Evolutionary conservation across 1,140 invertebrate species (phyloP).

Genomic region (Bombyx mandarina): DNA sequence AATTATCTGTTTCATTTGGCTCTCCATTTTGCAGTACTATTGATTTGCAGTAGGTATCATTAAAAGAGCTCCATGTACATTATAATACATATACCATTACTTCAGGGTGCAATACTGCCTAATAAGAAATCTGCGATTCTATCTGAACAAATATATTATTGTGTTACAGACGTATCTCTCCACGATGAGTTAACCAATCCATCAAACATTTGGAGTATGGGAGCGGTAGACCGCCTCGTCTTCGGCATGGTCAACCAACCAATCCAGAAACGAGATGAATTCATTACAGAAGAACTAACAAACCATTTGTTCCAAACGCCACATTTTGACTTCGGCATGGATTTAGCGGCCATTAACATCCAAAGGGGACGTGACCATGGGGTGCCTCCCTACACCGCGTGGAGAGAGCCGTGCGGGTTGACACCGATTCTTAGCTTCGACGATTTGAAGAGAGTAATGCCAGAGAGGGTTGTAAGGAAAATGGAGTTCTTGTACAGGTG

Average conservation of each 20-base stretch:
- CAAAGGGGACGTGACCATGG: slow-evolving; percentile 93
- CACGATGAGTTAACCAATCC: slow-evolving; percentile 82
- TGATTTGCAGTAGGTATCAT: no score
- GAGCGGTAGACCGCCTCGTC: slow-evolving; percentile 84
- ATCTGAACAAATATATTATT: neutral
- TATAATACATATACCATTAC: no score
- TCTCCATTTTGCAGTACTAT: no score
- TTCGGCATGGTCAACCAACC: slow-evolving; percentile 84
- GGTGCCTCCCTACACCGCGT: slow-evolving; percentile 85
- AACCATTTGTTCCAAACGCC: slow-evolving; percentile 89
- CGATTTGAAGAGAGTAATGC: slow-evolving; percentile 82
- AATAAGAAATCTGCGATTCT: neutral
- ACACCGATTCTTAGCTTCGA: slow-evolving; percentile 80
- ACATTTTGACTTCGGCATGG: slow-evolving; percentile 83
- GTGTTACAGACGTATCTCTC: slow-evolving; percentile 78
- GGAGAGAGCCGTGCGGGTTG: slow-evolving; percentile 86
- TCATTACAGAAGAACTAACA: slow-evolving; percentile 85
- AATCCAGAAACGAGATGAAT: slow-evolving; percentile 85
- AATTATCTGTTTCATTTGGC: no score
- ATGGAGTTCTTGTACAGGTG: slow-evolving; percentile 76
- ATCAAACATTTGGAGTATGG: slow-evolving; percentile 76
- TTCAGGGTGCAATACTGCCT: no score
- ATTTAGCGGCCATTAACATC: slow-evolving; percentile 91
- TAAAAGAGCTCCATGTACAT: no score
- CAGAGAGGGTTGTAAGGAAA: slow-evolving; percentile 74